Base-by-base conservation (phyloP, 2,888 invertebrate genomes). In the Pocota personata region DNA sequence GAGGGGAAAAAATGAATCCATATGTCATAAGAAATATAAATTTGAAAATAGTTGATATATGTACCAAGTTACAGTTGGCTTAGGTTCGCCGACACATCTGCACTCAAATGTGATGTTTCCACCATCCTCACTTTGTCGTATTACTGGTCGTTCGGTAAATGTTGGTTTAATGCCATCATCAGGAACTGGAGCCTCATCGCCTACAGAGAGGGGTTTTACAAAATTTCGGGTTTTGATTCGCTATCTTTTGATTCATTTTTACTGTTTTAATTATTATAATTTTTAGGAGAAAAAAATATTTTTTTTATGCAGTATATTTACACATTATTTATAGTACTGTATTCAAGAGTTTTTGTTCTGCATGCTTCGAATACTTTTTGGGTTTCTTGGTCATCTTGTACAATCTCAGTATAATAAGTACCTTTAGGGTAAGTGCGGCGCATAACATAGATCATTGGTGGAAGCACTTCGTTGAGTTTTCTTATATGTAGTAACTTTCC, bases 61-160 rank as follows among this genome's bases (percentile, higher is more conserved):
- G 95, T 96, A 98, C 99, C 99, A 99, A 93, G 95, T 94, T 91
- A 99, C 95, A 91, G 95, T 96, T 91, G 99, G 98, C 94, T 97
- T 97, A 89, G 99, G 99, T 94, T 98, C 98, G 92, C 98, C 98
- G 92, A 98, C 98, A 93, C 99, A 96, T 94, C 98, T 95, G 94
- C 98, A 99, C 94, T 98, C 98, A 94, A 99, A 98, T 90, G 97
- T 96, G 91, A 99, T 97, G 94, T 96, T 97, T 93, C 96, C 96
- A 91, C 98, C 98, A 94, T 98, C 98, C 91, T 98, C 98, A 91
- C 97, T 97, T 94, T 99, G 99, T 94, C 97, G 96, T 93, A 99
- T 98, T 92, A 98, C 95, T 87, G 99, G 99, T 93, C 98, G 96
- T 95, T 98, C 98, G 92, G 98, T 98, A 94, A 99, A 99, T 89